These are phyloP conservation scores for Chrysopilus asiliformis DNA, from an alignment of 2,888 invertebrate genomes.

Conservation along the genomic window DNA sequence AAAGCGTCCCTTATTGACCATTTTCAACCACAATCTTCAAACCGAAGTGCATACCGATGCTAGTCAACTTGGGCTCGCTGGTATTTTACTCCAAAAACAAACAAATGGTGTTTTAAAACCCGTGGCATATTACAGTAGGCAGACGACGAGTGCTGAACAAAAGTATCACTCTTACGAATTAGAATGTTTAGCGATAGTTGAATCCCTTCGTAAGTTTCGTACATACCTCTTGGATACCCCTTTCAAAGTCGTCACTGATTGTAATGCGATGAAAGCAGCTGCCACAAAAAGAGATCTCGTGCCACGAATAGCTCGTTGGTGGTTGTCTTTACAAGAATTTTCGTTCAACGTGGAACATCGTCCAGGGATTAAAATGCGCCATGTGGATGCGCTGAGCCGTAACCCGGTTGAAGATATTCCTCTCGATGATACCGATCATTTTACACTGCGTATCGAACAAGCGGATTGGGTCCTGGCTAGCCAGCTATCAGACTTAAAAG, in stretches of 20 bases:
- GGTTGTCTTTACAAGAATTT: too few species aligned
- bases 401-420: too few species aligned
- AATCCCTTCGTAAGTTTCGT: too few species aligned
- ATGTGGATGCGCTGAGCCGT: too few species aligned
- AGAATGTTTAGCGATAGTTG: slow-evolving; percentile 23
- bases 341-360: too few species aligned
- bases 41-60: slow-evolving; percentile 20
- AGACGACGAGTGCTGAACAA: slow-evolving; percentile 19
- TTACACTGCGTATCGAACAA: slow-evolving; percentile 2
- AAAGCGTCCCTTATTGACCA: slow-evolving; percentile 3
- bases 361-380: too few species aligned
- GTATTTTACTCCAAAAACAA: slow-evolving; percentile 18
- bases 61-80: slow-evolving; percentile 18
- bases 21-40: slow-evolving; percentile 8
- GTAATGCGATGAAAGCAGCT: slow-evolving; percentile 12
- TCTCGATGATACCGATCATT: too few species aligned
- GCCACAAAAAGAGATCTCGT: slow-evolving; percentile 20
- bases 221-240: slow-evolving; percentile 20
- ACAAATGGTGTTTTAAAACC: slow-evolving; percentile 7
- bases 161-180: slow-evolving; percentile 23
- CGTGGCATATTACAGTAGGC: slow-evolving; percentile 18
- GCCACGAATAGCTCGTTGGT: slow-evolving; percentile 19
- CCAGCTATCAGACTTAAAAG: too few species aligned
- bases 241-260: slow-evolving; percentile 21
- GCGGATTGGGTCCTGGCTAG: too few species aligned